Conservation (phyloP, 2,888 invertebrate genomes). For the Ophonus ardosiacus region DNA sequence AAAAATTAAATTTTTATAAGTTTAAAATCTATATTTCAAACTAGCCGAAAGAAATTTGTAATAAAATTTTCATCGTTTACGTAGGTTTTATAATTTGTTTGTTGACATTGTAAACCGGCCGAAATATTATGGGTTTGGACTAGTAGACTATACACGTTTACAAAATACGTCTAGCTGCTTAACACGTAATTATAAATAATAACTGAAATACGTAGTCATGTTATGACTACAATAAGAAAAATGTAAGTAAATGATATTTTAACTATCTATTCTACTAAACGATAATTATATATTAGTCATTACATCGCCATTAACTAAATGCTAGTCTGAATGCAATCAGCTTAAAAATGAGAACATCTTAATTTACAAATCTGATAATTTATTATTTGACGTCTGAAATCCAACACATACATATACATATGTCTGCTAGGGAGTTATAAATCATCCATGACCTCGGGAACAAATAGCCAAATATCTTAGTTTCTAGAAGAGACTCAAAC, state of each 20-base stretch:
- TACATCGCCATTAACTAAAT: constrained; percentile 10
- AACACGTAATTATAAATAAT: background rate
- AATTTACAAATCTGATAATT: constrained; percentile 22
- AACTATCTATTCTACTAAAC: constrained; percentile 5
- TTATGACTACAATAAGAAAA: constrained; percentile 17
- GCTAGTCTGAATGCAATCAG: background rate
- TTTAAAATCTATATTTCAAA: too few species aligned
- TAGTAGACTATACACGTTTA: background rate
- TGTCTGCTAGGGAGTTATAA: constrained; percentile 38
- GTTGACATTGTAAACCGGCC: too few species aligned
- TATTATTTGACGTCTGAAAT: constrained; percentile 5
- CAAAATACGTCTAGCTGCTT: background rate
- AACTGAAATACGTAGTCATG: background rate
- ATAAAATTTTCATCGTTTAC: too few species aligned
- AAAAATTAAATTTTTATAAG: too few species aligned
- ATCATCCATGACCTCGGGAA: constrained; percentile 46
- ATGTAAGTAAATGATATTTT: constrained; percentile 40
- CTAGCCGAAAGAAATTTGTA: too few species aligned
- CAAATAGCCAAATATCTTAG: constrained; percentile 19
- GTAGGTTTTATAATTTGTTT: too few species aligned
- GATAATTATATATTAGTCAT: constrained; percentile 23
- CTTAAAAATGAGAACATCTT: constrained; percentile 20
- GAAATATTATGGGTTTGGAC: too few species aligned
- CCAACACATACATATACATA: background rate
- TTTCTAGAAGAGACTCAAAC: background rate